Evolutionary conservation across 2,113 vertebrate species (phyloP).

Genomic region (Nothobranchius furzeri): DNA sequence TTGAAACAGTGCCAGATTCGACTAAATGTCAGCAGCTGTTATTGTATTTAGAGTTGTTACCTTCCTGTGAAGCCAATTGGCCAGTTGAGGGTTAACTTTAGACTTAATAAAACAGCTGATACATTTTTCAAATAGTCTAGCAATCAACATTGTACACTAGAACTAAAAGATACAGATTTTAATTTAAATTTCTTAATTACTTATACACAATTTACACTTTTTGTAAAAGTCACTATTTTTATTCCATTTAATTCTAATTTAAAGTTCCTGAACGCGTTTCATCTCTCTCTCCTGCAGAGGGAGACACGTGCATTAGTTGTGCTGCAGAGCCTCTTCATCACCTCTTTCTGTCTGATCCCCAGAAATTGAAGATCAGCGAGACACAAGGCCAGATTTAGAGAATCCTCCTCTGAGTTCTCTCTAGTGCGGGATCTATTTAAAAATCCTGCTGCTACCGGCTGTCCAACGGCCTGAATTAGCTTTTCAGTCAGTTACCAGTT

Average conservation of each 20-base stretch:
- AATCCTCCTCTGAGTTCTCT: slow-evolving; percentile 39
- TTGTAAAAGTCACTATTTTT: not conserved
- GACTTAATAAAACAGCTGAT: too few relatives aligned
- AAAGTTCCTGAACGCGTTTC: not conserved
- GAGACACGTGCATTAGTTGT: slow-evolving; percentile 37
- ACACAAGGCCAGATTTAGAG: slow-evolving; percentile 25
- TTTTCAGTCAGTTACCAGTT: slow-evolving; percentile 26
- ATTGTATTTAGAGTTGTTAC: too few relatives aligned
- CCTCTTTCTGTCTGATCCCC: not conserved
- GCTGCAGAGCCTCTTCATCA: not conserved
- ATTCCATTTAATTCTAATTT: not conserved
- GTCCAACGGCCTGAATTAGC: slow-evolving; percentile 50
- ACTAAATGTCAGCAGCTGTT: too few relatives aligned
- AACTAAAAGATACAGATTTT: too few relatives aligned
- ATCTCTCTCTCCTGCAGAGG: slow-evolving; percentile 61
- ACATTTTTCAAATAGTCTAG: too few relatives aligned
- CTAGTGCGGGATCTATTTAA: slow-evolving; percentile 57
- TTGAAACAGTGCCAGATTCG: too few relatives aligned
- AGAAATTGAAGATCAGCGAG: slow-evolving; percentile 18
- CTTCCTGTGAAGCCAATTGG: too few relatives aligned
- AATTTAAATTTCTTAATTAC: too few relatives aligned
- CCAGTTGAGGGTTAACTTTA: too few relatives aligned
- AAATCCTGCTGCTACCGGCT: slow-evolving; percentile 48
- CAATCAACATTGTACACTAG: too few relatives aligned
- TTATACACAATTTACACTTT: too few relatives aligned